Evolutionary conservation across 2,797 vertebrate genomes (phyloP).

Genomic region (Pelobates cultripes): DNA sequence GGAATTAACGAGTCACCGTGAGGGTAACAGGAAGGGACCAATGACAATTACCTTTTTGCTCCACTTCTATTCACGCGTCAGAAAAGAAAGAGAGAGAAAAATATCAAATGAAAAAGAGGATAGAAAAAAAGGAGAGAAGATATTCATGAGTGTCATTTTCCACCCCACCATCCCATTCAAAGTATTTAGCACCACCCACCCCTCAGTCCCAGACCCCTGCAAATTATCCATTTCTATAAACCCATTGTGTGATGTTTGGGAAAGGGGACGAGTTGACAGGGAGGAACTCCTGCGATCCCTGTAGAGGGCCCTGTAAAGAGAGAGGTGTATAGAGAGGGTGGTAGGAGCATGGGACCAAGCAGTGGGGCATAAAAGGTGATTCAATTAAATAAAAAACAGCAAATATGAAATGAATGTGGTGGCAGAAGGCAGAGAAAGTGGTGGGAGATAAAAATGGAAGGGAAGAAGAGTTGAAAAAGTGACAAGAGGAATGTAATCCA

Average conservation of each 20-base stretch:
- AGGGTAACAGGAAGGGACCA: constrained; percentile 85
- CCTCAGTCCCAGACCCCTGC: constrained; percentile 67
- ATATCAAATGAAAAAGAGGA: constrained; percentile 91
- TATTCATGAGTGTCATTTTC: constrained; percentile 84
- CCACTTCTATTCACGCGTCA: constrained; percentile 99
- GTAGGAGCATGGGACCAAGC: background rate
- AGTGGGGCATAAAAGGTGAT: background rate
- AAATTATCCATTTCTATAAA: constrained; percentile 75
- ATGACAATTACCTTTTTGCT: constrained; percentile 98
- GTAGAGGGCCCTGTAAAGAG: constrained; percentile 62
- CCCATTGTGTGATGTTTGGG: constrained; percentile 63
- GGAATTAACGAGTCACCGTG: constrained; percentile 70
- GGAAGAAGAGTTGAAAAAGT: too few relatives aligned
- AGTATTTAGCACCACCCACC: constrained; percentile 70
- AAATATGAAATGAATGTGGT: too few relatives aligned
- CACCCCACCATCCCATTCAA: constrained; percentile 64
- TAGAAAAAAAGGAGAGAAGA: constrained; percentile 95
- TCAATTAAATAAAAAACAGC: background rate
- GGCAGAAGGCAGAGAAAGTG: too few relatives aligned
- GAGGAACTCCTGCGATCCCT: constrained; percentile 59
- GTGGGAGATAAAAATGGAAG: too few relatives aligned
- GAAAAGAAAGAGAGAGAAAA: constrained; percentile 88
- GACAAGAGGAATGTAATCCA: background rate
- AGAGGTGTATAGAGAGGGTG: constrained; percentile 41
- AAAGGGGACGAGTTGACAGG: constrained; percentile 71